Conservation (phyloP, 2,113 vertebrate genomes). For the Mungos mungo region DNA sequence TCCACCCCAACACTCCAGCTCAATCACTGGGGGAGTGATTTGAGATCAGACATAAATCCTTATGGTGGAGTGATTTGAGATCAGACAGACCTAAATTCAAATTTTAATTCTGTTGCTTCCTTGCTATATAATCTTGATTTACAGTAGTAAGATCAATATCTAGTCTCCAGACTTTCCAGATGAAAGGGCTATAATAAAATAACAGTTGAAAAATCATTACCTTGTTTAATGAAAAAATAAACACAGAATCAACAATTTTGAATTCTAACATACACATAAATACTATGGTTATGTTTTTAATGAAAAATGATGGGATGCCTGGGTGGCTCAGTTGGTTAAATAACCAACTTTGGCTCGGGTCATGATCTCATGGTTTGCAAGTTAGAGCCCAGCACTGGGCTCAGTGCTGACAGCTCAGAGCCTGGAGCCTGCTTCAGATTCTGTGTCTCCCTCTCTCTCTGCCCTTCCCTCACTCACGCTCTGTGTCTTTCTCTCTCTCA, state of each 20-base stretch:
- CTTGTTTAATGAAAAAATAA: slow-evolving; percentile 35
- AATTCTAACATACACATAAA: neutral
- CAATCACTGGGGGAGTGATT: neutral
- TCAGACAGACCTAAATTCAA: slow-evolving; percentile 12
- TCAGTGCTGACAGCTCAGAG: too few relatives aligned
- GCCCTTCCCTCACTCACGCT: too few relatives aligned
- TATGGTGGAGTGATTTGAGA: neutral
- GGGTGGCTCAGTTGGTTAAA: too few relatives aligned
- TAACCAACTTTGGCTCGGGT: too few relatives aligned
- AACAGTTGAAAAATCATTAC: slow-evolving; percentile 22
- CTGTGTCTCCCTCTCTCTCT: too few relatives aligned
- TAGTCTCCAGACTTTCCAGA: neutral
- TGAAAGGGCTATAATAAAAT: neutral
- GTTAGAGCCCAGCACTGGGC: too few relatives aligned
- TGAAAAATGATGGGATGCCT: neutral
- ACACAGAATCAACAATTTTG: slow-evolving; percentile 9
- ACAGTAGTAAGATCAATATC: neutral
- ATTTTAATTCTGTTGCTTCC: neutral
- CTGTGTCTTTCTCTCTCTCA: too few relatives aligned
- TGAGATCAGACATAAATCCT: neutral
- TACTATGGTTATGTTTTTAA: neutral
- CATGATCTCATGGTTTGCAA: too few relatives aligned
- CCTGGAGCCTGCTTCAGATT: too few relatives aligned
- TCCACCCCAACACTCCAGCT: neutral
- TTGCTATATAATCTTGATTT: neutral